phyloP scores from a whole-genome alignment of 2,113 vertebrate genomes.

The Grallaria varia region DNA sequence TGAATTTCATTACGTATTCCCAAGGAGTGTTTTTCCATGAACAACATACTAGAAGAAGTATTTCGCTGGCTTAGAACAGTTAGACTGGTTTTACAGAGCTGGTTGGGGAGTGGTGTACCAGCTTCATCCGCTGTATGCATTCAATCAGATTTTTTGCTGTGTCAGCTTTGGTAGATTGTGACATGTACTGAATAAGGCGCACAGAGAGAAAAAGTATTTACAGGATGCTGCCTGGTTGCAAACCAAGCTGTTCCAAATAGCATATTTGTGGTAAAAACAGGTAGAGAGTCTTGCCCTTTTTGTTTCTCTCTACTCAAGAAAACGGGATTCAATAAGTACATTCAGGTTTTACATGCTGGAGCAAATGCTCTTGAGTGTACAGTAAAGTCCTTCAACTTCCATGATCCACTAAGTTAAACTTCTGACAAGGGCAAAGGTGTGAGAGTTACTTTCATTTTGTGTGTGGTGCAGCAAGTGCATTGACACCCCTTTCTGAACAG shows the following conservation, averaged over 20 bases:
- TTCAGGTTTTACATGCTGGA: neutral
- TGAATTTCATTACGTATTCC: conserved; percentile 17
- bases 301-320: neutral
- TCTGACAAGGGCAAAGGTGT: neutral
- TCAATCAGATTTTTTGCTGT: neutral
- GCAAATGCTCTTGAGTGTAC: neutral
- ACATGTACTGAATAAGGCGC: neutral
- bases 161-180: neutral
- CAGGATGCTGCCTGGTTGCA: neutral
- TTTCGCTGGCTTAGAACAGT: neutral
- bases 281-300: neutral
- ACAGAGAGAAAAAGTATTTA: neutral
- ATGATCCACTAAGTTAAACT: neutral
- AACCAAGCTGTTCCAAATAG: neutral
- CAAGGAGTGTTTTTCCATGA: neutral
- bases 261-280: neutral
- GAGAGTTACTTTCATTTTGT: neutral
- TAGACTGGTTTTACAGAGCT: neutral
- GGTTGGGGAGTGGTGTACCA: neutral
- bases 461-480: neutral
- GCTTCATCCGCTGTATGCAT: neutral
- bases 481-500: neutral
- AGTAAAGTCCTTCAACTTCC: neutral
- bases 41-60: neutral
- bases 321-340: neutral